These are phyloP conservation scores for Otis tarda DNA, from an alignment of 2,113 vertebrate species.

Conservation along the genomic window DNA sequence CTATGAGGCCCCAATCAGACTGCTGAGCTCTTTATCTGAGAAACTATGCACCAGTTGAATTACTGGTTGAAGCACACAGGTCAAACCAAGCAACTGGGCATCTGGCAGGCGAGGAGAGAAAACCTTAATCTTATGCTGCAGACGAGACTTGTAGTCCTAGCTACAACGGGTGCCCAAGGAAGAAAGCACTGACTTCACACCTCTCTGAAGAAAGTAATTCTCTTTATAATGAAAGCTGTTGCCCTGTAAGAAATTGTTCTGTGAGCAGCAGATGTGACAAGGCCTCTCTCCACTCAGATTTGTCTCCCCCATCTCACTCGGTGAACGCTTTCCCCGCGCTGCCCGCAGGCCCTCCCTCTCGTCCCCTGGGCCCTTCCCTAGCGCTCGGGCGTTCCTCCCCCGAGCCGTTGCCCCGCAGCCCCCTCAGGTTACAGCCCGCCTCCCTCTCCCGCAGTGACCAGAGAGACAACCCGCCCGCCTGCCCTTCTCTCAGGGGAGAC, in stretches of 20 bases:
- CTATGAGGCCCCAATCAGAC: background rate
- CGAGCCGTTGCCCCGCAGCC: background rate
- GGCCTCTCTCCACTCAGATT: background rate
- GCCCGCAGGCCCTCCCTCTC: too few species aligned
- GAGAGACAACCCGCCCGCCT: background rate
- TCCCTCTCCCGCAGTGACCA: background rate
- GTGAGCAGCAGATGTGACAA: background rate
- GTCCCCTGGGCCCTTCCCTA: accelerated
- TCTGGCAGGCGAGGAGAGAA: background rate
- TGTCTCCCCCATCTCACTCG: accelerated
- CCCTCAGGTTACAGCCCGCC: accelerated
- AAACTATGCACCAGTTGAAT: background rate
- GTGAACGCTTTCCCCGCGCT: background rate
- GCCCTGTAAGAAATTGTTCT: background rate
- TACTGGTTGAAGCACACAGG: background rate
- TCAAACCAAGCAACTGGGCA: background rate
- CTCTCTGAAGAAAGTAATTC: background rate
- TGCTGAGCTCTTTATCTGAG: background rate
- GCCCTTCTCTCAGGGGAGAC: background rate
- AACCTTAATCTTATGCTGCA: background rate
- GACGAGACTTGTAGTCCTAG: background rate
- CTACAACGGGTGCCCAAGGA: accelerated
- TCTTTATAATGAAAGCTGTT: background rate
- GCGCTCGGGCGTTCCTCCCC: accelerated
- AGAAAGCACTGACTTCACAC: background rate